Conservation (phyloP, 2,888 invertebrate genomes). For the Ennomos erosarius region DNA sequence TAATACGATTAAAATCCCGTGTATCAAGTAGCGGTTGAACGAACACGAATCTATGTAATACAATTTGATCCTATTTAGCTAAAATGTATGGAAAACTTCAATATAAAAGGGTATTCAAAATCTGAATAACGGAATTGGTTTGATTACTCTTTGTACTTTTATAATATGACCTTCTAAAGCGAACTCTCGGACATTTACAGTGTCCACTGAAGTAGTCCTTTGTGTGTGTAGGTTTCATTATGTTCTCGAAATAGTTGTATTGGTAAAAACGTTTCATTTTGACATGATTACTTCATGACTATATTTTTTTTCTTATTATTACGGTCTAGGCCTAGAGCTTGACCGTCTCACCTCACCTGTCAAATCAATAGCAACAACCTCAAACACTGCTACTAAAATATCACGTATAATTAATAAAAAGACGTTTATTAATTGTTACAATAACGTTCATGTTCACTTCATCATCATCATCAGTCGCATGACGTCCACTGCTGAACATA, state of each 20-base stretch:
- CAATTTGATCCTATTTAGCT: constrained; percentile 45
- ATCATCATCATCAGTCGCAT: too few relatives aligned
- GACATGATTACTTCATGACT: too few relatives aligned
- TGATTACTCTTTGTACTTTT: constrained; percentile 34
- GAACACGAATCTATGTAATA: constrained; percentile 49
- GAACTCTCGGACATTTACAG: constrained; percentile 1
- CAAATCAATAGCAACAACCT: too few relatives aligned
- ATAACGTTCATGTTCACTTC: too few relatives aligned
- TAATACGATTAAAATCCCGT: constrained; percentile 51
- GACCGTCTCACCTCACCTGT: too few relatives aligned
- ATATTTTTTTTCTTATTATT: too few relatives aligned
- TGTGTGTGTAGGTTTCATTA: constrained; percentile 25
- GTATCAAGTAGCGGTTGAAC: constrained; percentile 52
- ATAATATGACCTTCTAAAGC: constrained; percentile 21
- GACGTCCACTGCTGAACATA: too few relatives aligned
- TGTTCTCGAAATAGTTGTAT: constrained; percentile 40
- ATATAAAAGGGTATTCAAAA: constrained; percentile 48
- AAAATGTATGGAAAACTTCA: constrained; percentile 37
- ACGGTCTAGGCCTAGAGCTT: too few relatives aligned
- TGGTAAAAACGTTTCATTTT: background rate
- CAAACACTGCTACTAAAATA: too few relatives aligned
- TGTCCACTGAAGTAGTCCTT: constrained; percentile 13
- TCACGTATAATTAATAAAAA: too few relatives aligned
- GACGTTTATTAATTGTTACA: too few relatives aligned
- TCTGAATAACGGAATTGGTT: constrained; percentile 48